These are phyloP conservation scores for Amphiprion clarkii DNA, from an alignment of 2,797 vertebrate species.

Conservation along the genomic window DNA sequence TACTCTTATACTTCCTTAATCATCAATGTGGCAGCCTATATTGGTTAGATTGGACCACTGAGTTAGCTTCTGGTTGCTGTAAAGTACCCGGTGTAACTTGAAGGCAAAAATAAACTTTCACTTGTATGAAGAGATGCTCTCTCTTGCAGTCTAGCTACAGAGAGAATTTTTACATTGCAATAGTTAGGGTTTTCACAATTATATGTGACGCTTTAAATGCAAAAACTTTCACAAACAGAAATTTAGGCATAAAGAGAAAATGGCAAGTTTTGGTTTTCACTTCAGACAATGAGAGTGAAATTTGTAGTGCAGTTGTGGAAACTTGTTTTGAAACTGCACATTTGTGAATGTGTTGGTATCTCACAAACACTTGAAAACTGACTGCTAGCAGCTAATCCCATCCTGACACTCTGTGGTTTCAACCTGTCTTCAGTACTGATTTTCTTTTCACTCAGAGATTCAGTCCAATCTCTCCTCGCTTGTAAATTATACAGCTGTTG, in stretches of 20 bases:
- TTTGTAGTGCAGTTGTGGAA: background rate
- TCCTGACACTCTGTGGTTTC: background rate
- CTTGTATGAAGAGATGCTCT: background rate
- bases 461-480: background rate
- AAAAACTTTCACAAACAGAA: too few relatives aligned
- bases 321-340: background rate
- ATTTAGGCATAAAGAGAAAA: too few relatives aligned
- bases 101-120: background rate
- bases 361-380: background rate
- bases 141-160: too few relatives aligned
- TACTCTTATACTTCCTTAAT: background rate
- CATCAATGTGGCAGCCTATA: background rate
- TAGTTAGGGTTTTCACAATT: too few relatives aligned
- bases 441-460: constrained; percentile 3
- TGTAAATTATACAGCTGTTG: background rate
- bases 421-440: background rate
- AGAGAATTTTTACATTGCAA: too few relatives aligned
- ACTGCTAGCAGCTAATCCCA: background rate
- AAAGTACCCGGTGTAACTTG: too few relatives aligned
- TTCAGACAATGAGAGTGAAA: background rate
- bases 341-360: constrained; percentile 12
- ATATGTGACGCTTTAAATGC: too few relatives aligned
- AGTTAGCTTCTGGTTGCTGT: background rate
- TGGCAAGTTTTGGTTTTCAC: too few relatives aligned
- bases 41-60: background rate